Evolutionary conservation across 2,113 vertebrate genomes (phyloP), one percentile per base, ranked within the genome.

Genomic region (Asarcornis scutulata): DNA sequence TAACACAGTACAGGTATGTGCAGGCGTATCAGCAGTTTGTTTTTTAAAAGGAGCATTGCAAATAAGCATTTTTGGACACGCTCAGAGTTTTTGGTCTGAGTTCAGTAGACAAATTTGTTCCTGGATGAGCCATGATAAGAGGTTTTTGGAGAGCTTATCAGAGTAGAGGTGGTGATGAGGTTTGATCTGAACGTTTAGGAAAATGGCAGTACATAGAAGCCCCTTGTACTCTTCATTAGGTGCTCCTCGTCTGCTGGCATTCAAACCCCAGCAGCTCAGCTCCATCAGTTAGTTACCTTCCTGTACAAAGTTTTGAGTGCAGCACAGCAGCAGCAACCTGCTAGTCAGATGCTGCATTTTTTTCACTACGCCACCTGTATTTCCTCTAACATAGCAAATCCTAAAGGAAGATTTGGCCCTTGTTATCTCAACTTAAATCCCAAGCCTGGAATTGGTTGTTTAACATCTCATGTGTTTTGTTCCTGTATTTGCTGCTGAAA

Each of bases 401-500:
- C 40, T 69, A 34, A 55, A 29, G 63, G 78, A 80, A 55, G 31
- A 67, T 71, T 17, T 90, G 59, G 10, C 38, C 23, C 26, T 60
- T 93, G 14, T 46, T 72, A 20, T 3, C 75, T 86, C 2, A 0
- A 34, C 75, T 92, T 66, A 36, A 73, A 78, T 72, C 69, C 77
- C 27, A 63, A 83, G 58, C 29, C 10, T 62, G 58, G 42, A 83
- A 44, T 63, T 1, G 0, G 22, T 48, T 77, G 44, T 40, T 22
- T 80, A 46, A 60, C 15, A 10, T 75, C 38, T 38, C 46, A 12
- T 56, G 23, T 71, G 52, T 94, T 89, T 96, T 87, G 44, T 71
- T 94, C 74, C 69, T 79, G 7, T 86, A 32, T 84, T 92, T 78
- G 74, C 90, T 77, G 42, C 71, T 93, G 64, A 85, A 89, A 59